Percentiles rank a stretch among this genome's conserved stretches.
phyloP scores from a whole-genome alignment of 53 echinoderm and acorn worm genomes.

The Antedon mediterranea region DNA sequence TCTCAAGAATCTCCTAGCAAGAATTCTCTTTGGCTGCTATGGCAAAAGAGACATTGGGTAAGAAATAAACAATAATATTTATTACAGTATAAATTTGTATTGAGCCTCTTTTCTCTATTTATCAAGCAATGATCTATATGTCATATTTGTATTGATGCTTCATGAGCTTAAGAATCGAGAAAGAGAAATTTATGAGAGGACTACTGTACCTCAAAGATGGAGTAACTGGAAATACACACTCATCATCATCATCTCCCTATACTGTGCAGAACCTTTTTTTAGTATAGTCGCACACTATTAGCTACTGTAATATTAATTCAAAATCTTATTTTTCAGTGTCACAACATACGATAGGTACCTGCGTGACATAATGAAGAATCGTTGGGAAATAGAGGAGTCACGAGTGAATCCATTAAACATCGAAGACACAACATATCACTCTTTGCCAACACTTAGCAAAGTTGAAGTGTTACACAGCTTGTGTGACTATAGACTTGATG shows the following conservation, averaged over 20 bases:
- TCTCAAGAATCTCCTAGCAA: slow-evolving; percentile 47
- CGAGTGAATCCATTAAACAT: slow-evolving; percentile 79
- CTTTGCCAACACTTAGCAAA: slow-evolving; percentile 72
- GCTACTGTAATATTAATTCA: too few relatives aligned
- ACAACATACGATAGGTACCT: slow-evolving; percentile 45
- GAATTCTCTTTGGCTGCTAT: slow-evolving; percentile 60
- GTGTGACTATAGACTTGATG: slow-evolving; percentile 87
- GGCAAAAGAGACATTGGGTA: slow-evolving; percentile 44
- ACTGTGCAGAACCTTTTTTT: too few relatives aligned
- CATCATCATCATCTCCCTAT: too few relatives aligned
- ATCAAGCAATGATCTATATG: too few relatives aligned
- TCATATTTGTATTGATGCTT: too few relatives aligned
- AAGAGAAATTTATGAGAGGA: too few relatives aligned
- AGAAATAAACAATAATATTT: not conserved
- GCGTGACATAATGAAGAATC: slow-evolving; percentile 55
- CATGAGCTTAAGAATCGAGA: too few relatives aligned
- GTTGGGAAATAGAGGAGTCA: slow-evolving; percentile 72
- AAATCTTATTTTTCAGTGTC: slow-evolving; percentile 3
- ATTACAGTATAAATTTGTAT: too few relatives aligned
- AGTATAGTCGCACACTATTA: too few relatives aligned
- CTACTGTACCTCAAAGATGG: too few relatives aligned
- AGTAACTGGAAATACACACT: too few relatives aligned
- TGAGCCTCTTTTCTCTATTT: too few relatives aligned
- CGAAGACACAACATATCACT: slow-evolving; percentile 61
- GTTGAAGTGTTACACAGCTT: slow-evolving; percentile 86